These are phyloP conservation scores for Okapia johnstoni DNA, from an alignment of 2,113 vertebrate genomes.

Conservation along the genomic window DNA sequence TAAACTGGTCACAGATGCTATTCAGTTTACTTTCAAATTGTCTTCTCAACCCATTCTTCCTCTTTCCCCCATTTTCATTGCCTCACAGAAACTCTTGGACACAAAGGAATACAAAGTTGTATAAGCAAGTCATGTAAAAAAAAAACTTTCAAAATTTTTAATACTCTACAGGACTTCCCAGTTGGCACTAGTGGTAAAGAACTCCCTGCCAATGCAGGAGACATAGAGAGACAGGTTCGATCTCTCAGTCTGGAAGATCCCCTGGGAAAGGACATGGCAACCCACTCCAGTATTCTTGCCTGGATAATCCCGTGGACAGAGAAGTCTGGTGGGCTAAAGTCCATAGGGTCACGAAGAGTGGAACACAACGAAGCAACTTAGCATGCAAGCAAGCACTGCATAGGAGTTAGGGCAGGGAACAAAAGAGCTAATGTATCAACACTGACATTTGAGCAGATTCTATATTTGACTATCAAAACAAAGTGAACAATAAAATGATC, in stretches of 20 bases:
- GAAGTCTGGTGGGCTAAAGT: background rate
- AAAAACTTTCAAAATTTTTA: background rate
- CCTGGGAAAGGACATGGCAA: background rate
- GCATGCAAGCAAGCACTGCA: background rate
- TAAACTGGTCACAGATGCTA: background rate
- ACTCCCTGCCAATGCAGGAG: background rate
- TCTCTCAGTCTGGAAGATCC: background rate
- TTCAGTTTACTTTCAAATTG: constrained; percentile 32
- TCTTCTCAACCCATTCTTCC: constrained; percentile 2
- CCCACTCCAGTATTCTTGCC: background rate
- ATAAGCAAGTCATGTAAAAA: background rate
- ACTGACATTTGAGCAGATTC: background rate
- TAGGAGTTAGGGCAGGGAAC: background rate
- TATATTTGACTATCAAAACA: background rate
- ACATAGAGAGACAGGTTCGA: background rate
- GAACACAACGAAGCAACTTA: background rate
- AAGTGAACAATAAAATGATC: constrained; percentile 24
- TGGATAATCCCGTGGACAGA: background rate
- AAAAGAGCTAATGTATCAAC: background rate
- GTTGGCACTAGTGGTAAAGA: background rate
- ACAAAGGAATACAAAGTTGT: background rate
- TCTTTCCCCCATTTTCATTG: background rate
- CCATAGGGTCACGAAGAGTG: fast-evolving
- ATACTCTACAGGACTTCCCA: background rate
- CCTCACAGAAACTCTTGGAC: background rate